These are phyloP conservation scores for Mycalesis mineus DNA, from an alignment of 2,888 invertebrate species.

Conservation along the genomic window DNA sequence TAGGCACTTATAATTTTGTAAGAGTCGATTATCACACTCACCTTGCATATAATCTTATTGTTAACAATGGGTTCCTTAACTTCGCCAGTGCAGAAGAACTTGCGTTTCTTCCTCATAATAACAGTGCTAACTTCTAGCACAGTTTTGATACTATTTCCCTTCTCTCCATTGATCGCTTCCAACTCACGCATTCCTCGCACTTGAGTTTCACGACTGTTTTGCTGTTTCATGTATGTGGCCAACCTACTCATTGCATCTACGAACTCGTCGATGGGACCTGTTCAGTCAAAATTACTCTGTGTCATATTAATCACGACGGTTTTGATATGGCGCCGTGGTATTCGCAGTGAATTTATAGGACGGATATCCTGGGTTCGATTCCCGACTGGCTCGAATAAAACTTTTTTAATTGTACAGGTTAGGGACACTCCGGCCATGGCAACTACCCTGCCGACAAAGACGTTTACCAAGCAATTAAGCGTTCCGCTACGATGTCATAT, in stretches of 20 bases:
- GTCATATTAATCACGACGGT: too few species aligned
- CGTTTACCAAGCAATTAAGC: too few species aligned
- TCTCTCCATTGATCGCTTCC: slow-evolving; percentile 70
- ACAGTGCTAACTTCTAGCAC: slow-evolving; percentile 67
- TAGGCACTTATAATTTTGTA: too few species aligned
- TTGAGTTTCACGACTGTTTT: slow-evolving; percentile 67
- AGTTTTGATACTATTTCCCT: slow-evolving; percentile 71
- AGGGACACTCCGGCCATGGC: too few species aligned
- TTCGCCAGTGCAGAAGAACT: slow-evolving; percentile 71
- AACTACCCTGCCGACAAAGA: too few species aligned
- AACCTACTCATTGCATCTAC: slow-evolving; percentile 66
- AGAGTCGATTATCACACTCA: too few species aligned
- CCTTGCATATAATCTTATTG: slow-evolving; percentile 72
- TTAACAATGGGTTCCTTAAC: slow-evolving; percentile 73
- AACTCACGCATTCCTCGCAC: slow-evolving; percentile 68
- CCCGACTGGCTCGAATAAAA: too few species aligned
- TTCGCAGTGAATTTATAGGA: too few species aligned
- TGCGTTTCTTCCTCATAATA: slow-evolving; percentile 70
- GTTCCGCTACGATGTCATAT: too few species aligned
- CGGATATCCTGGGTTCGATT: too few species aligned
- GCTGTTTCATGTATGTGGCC: slow-evolving; percentile 65
- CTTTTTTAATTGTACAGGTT: too few species aligned
- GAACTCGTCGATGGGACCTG: slow-evolving; percentile 70
- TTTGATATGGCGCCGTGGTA: too few species aligned
- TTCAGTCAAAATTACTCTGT: neutral